Conservation (phyloP, 2,113 vertebrate species). For the Osmerus mordax region DNA sequence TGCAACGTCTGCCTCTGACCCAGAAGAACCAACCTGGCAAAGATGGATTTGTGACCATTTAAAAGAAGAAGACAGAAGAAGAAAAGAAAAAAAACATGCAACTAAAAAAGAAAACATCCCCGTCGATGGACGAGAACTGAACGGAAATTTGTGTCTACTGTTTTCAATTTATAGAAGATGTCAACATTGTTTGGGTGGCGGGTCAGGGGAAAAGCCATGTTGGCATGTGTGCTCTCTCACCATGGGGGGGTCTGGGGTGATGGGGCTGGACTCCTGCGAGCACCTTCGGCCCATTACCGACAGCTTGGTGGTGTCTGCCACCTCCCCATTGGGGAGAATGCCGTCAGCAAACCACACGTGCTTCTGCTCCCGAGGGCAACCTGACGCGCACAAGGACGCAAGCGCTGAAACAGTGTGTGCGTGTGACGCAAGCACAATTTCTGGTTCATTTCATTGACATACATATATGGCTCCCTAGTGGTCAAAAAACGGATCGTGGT, state of each 20-base stretch:
- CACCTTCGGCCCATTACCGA: constrained; percentile 71
- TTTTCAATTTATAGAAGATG: not conserved
- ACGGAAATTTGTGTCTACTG: too few relatives aligned
- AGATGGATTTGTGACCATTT: not conserved
- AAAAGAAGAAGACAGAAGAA: not conserved
- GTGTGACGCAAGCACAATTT: not conserved
- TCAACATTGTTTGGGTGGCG: not conserved
- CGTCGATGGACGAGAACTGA: too few relatives aligned
- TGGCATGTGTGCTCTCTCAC: constrained; percentile 46
- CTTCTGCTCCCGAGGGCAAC: constrained; percentile 82
- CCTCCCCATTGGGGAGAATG: constrained; percentile 90
- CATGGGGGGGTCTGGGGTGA: constrained; percentile 39
- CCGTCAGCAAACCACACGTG: constrained; percentile 96
- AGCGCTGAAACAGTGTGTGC: not conserved
- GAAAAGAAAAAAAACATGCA: not conserved
- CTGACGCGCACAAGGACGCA: constrained; percentile 52
- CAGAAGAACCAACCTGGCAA: constrained; percentile 10
- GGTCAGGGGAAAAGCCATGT: not conserved
- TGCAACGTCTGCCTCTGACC: constrained; percentile 16
- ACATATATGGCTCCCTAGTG: too few relatives aligned
- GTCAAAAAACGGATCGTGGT: too few relatives aligned
- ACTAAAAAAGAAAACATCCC: too few relatives aligned
- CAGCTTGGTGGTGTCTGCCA: constrained; percentile 84
- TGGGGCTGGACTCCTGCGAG: constrained; percentile 73
- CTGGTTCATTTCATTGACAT: too few relatives aligned